A percentile compares a stretch with the other conserved stretches of the same genome.
These are phyloP conservation scores for Azorinus chamasolen DNA, from an alignment of 2,888 invertebrate species.

Conservation along the genomic window DNA sequence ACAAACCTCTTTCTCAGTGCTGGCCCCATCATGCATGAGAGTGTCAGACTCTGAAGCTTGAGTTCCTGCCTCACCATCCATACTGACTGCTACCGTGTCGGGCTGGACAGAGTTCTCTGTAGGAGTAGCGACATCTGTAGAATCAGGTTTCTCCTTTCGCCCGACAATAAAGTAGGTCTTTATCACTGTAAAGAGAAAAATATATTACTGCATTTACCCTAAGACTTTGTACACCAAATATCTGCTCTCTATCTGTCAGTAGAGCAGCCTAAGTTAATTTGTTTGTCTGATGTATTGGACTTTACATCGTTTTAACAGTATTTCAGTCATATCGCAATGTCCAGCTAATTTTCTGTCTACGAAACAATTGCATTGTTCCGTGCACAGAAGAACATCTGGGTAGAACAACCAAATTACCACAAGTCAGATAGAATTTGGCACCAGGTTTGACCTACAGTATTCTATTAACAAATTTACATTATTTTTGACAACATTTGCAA, in stretches of 20 bases:
- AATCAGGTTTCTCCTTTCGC: slow-evolving; percentile 59
- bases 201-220: background rate
- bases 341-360: too few relatives aligned
- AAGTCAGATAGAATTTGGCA: too few relatives aligned
- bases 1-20: slow-evolving; percentile 41
- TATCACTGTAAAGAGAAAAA: slow-evolving; percentile 70
- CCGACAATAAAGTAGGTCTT: slow-evolving; percentile 81
- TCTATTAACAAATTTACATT: too few relatives aligned
- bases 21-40: slow-evolving; percentile 48
- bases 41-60: slow-evolving; percentile 54
- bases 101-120: slow-evolving; percentile 49
- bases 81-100: slow-evolving; percentile 51
- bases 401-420: too few relatives aligned
- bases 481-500: too few relatives aligned
- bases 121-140: slow-evolving; percentile 5
- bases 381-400: too few relatives aligned
- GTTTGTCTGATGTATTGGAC: too few relatives aligned
- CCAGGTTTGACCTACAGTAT: too few relatives aligned
- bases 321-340: too few relatives aligned
- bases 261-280: too few relatives aligned
- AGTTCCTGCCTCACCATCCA: slow-evolving; percentile 45
- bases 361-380: too few relatives aligned
- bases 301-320: too few relatives aligned
- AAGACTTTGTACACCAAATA: background rate
- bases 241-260: background rate